Evolutionary conservation across 2,888 invertebrate genomes (phyloP), one percentile per base, ranked within the genome.

Genomic region (Aporophyla nigra): DNA sequence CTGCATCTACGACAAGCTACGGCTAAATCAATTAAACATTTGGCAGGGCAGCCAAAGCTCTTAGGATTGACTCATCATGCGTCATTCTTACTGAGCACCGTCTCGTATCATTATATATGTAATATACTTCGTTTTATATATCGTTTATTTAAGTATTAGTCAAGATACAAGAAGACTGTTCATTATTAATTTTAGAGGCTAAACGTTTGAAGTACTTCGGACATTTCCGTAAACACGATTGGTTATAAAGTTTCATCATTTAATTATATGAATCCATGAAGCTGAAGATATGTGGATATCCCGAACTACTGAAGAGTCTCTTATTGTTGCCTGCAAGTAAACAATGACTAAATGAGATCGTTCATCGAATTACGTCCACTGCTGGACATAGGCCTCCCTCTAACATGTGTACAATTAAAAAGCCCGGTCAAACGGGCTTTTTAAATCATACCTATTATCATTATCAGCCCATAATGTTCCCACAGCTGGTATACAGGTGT

Each of bases 41-140:
- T 83, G 83, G 83, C 83, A 82, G 43, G 16, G 2, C n/a, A 46
- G 61, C 21, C 71, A 33, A 24, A 73, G 59, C 72, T 80, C 75
- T 82, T 33, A 49, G 14, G 14, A 72, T 82, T 75, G 82, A 84
- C 56, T 77, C 85, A 71, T 68, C 33, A 27, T 76, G 76, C 66
- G 82, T 84, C 85, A 83, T 24, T 19, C 19, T 27, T n/a, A 62
- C 58, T 67, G 21, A 65, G 70, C 5, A 46, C n/a, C 33, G 46
- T 58, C n/a, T 54, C 43, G 40, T 69, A 80, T 59, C 49, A 84
- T 79, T 67, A 43, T 66, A 66, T 40, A 54, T 49, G 16, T 61
- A 14, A 19, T 43, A 14, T 49, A 54, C 19, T 71, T 63, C 6
- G 19, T 27, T 53, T 67, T 76, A 71, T 63, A 2, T 24, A 73